phyloP scores from a whole-genome alignment of 2,888 invertebrate species.

The Hedya salicella region DNA sequence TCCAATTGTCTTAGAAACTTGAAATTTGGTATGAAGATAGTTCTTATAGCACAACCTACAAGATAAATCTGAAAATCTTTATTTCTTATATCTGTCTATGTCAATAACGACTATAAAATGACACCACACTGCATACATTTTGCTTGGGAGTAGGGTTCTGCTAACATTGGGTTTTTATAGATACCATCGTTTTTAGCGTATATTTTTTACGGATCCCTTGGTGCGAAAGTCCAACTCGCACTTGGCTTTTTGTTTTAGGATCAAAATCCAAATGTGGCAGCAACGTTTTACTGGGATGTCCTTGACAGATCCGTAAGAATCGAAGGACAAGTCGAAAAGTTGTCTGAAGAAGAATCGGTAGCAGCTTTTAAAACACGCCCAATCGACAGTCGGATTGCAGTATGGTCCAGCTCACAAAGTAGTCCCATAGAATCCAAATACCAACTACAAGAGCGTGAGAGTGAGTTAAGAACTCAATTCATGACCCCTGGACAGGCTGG shows the following conservation, averaged over 20 bases:
- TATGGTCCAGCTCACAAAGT: slow-evolving; percentile 93
- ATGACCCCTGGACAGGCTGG: slow-evolving; percentile 86
- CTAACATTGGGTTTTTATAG: too few relatives aligned
- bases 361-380: slow-evolving; percentile 95
- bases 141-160: too few relatives aligned
- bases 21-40: too few relatives aligned
- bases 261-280: slow-evolving; percentile 93
- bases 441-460: slow-evolving; percentile 88
- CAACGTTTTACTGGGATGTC: slow-evolving; percentile 97
- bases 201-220: too few relatives aligned
- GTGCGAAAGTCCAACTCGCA: too few relatives aligned
- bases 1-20: too few relatives aligned
- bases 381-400: slow-evolving; percentile 94
- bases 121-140: too few relatives aligned
- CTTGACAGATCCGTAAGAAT: slow-evolving; percentile 93
- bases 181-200: too few relatives aligned
- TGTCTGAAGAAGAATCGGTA: slow-evolving; percentile 90
- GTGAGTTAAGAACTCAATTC: slow-evolving; percentile 87
- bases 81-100: too few relatives aligned
- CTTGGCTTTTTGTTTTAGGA: slow-evolving; percentile 77
- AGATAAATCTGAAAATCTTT: too few relatives aligned
- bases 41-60: too few relatives aligned
- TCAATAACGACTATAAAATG: too few relatives aligned
- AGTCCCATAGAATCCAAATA: slow-evolving; percentile 89
- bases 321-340: slow-evolving; percentile 93